Evolutionary conservation across 2,888 invertebrate species (phyloP), one percentile per base, ranked within the genome.

Genomic region (Acleris sparsana): DNA sequence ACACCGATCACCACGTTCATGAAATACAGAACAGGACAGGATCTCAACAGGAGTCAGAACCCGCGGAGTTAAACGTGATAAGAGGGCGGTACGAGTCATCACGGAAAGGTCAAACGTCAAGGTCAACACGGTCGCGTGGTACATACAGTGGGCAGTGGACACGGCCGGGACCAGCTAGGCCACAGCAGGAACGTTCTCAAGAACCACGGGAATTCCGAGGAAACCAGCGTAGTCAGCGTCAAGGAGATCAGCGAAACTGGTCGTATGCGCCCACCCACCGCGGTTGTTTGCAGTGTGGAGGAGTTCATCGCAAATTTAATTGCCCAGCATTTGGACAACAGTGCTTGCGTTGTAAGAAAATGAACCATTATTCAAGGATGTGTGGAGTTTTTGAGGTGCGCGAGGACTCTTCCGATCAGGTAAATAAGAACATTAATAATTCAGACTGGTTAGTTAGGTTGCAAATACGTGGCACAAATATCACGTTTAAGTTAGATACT

Each of bases 251-350:
- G n/a, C 5, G 4, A 3, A 25, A 11, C n/a, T 52, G 52, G 52
- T 17, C n/a, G 16, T n/a, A 16, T 9, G 22, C 25, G 29, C 29
- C 25, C 9, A 52, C 25, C 29, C 5, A 52, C 25, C 25, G 25
- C 16, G 52, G 52, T 5, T 52, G 52, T n/a, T 29, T 13, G 25
- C 52, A 52, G 52, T 52, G 52, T 17, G 52, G 52, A 9, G 52
- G 52, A 29, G 25, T 29, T n/a, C 52, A 52, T 16, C n/a, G n/a
- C 7, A 52, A n/a, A n/a, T 52, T 52, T 29, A 29, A 52, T 25
- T 52, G 52, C 29, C 52, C 52, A 52, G 52, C 52, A n/a, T 52
- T 29, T 29, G 29, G 52, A n/a, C 52, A 52, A 25, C 52, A 52
- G 29, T 29, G 52, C 9, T 29, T 29, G 29, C 25, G 52, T 25